Base-by-base conservation (phyloP, 2,797 vertebrate species). In the Odontamblyopus rebecca region DNA sequence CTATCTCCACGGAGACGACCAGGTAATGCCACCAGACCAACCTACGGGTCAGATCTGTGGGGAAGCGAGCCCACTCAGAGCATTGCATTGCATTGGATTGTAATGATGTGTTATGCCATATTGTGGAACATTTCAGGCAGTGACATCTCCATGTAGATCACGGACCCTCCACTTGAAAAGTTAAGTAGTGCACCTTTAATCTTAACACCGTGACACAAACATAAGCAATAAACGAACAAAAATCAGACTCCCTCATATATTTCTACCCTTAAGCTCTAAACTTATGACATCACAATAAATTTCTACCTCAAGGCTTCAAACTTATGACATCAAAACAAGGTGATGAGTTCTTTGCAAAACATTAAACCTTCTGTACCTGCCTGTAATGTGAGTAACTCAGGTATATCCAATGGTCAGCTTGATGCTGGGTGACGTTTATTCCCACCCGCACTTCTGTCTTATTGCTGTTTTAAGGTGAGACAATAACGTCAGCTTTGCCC, bases 401-500 rank as follows among this genome's bases (percentile, higher is more conserved):
- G 18, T 41, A 13, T 19, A 29, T 6, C 63, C 44, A 51, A 67
- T 67, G 6, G 27, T 53, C 50, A 29, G 0, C 16, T 9, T 68
- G 51, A 68, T 56, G 6, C n/a, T 1, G 26, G 19, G 44, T 51
- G 44, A 66, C 64, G 50, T 29, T 35, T 54, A 56, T 67, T 67
- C 41, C 27, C 9, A n/a, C 4, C 11, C n/a, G 3, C 53, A 23
- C 32, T 11, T 57, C 6, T 75, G 69, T 59, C 18, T 35, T 26
- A 64, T n/a, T 75, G 53, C 26, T 71, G 29, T 76, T 73, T 63
- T 18, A 38, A 16, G 63, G 69, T 75, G 79, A 74, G 26, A 71
- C 76, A 67, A 65, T 73, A 32, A 72, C 69, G 65, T 62, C 38
- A 77, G 48, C 77, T 23, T 61, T 72, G 29, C 62, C 75, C 56